Conservation (phyloP, 2,888 invertebrate genomes). For the Portevinia maculata region DNA sequence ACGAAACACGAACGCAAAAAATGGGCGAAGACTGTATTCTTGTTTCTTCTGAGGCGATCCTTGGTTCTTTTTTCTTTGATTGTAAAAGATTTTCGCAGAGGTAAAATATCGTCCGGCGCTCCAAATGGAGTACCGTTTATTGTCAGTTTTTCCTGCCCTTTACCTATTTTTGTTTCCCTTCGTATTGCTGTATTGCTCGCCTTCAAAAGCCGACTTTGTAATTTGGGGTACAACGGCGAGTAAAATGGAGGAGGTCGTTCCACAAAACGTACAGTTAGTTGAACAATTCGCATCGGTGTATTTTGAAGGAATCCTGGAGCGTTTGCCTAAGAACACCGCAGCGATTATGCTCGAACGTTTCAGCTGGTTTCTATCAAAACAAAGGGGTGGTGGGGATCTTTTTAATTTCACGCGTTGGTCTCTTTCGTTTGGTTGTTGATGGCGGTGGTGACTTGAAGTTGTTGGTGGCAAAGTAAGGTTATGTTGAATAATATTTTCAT, state of each 20-base stretch:
- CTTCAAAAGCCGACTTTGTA: conserved; percentile 16
- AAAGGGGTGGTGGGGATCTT: conserved; percentile 22
- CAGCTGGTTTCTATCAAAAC: conserved; percentile 4
- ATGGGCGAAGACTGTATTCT: conserved; percentile 52
- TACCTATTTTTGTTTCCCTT: conserved; percentile 36
- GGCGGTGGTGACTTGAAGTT: conserved; percentile 47
- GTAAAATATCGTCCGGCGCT: conserved; percentile 8
- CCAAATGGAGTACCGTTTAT: conserved; percentile 66
- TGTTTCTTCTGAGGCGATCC: conserved; percentile 46
- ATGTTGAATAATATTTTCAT: conserved; percentile 18
- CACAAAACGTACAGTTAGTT: conserved; percentile 47
- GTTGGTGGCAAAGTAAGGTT: conserved; percentile 69
- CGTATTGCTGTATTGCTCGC: conserved; percentile 36
- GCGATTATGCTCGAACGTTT: conserved; percentile 6
- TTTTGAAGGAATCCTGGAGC: conserved; percentile 5
- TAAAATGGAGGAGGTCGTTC: conserved; percentile 50
- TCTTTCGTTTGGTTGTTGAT: conserved; percentile 6
- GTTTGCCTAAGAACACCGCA: not conserved
- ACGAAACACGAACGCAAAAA: conserved; percentile 69
- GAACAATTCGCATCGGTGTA: not conserved
- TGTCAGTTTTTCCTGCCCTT: conserved; percentile 54
- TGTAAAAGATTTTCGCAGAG: conserved; percentile 43
- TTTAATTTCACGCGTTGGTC: conserved; percentile 49
- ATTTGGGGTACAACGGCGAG: conserved; percentile 52
- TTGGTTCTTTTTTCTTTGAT: conserved; percentile 1